phyloP scores from a whole-genome alignment of 1,140 invertebrate species.

The Apis laboriosa region DNA sequence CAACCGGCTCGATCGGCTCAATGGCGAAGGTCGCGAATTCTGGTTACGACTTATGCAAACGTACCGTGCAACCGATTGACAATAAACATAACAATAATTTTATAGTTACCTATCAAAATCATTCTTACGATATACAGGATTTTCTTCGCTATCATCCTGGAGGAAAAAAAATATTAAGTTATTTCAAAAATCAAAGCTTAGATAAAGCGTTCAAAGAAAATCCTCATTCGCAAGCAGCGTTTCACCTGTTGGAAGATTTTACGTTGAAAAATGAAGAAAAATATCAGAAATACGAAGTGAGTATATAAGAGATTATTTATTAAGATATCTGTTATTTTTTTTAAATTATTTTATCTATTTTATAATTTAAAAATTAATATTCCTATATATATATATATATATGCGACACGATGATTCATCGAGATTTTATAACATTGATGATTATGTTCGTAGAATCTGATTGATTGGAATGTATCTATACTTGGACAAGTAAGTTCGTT shows the following conservation, averaged over 20 bases:
- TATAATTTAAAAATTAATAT: background rate
- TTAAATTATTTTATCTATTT: background rate
- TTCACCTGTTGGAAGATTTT: conserved; percentile 84
- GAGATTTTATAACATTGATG: background rate
- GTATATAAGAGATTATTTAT: conserved; percentile 9
- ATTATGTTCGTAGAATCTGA: conserved; percentile 81
- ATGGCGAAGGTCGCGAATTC: background rate
- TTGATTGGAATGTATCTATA: conserved; percentile 87
- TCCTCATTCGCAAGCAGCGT: conserved; percentile 83
- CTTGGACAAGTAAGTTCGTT: conserved; percentile 84
- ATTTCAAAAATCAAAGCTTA: conserved; percentile 81
- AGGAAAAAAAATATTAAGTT: conserved; percentile 82
- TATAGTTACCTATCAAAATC: conserved; percentile 80
- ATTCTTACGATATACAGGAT: conserved; percentile 81
- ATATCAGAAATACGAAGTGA: conserved; percentile 80
- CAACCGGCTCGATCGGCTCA: background rate
- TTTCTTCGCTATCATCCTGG: conserved; percentile 85
- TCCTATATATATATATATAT: too few species aligned
- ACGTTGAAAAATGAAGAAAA: conserved; percentile 62
- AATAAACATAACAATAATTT: conserved; percentile 60
- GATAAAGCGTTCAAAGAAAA: conserved; percentile 80
- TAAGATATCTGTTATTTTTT: background rate
- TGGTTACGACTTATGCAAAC: background rate
- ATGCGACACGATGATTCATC: background rate
- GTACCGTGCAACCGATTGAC: background rate